Evolutionary conservation across 2,888 invertebrate species (phyloP).

Genomic region (Drosophila testacea): DNA sequence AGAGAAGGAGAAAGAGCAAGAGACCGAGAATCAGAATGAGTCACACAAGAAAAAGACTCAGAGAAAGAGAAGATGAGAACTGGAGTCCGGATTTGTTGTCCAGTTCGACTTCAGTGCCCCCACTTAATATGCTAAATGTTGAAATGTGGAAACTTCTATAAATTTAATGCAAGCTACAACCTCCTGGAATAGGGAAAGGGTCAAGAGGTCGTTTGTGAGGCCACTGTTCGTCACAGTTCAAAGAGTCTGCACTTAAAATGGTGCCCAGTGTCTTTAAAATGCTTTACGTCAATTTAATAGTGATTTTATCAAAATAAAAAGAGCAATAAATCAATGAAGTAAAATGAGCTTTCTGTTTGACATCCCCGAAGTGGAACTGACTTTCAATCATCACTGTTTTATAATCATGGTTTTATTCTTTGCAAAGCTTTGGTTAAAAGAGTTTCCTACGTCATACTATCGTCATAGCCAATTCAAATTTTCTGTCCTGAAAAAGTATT

Average conservation of each 20-base stretch:
- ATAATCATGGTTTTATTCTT: too few species aligned
- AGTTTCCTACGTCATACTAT: too few species aligned
- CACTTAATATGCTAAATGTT: conserved; percentile 73
- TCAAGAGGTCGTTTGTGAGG: background rate
- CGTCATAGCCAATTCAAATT: too few species aligned
- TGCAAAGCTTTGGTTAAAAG: too few species aligned
- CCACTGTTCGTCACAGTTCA: conserved; percentile 19
- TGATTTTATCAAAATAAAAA: too few species aligned
- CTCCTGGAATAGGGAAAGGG: background rate
- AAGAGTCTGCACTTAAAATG: background rate
- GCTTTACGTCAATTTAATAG: too few species aligned
- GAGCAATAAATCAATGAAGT: too few species aligned
- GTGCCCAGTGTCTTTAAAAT: too few species aligned
- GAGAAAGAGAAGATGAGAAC: background rate
- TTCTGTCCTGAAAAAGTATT: too few species aligned
- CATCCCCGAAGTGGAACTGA: too few species aligned
- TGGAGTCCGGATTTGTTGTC: conserved; percentile 30
- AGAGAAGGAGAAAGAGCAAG: conserved; percentile 3
- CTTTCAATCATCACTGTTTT: too few species aligned
- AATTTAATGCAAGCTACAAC: conserved; percentile 54
- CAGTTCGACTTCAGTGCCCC: conserved; percentile 52
- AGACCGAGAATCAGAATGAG: conserved; percentile 13
- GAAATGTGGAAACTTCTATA: conserved; percentile 47
- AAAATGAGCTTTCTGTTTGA: too few species aligned
- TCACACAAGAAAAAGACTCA: conserved; percentile 3